These are phyloP conservation scores for Norana najaformis DNA, from an alignment of 2,888 invertebrate species.

Conservation along the genomic window DNA sequence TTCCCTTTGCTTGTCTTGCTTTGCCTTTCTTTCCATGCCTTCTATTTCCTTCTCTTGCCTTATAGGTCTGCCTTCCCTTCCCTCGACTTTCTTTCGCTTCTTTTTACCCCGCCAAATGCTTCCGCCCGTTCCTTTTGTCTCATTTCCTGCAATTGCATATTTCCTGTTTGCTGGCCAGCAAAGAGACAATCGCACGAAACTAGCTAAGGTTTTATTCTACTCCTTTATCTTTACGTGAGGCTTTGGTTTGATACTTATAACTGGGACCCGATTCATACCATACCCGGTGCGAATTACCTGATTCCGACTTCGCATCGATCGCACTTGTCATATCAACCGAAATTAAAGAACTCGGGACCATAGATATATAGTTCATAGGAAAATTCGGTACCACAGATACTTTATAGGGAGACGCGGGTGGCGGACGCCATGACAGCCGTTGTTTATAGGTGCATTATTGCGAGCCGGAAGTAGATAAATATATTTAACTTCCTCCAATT, in stretches of 20 bases:
- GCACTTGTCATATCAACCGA: not conserved
- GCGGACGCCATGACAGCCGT: not conserved
- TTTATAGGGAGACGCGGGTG: not conserved
- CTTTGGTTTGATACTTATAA: not conserved
- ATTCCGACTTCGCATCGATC: not conserved
- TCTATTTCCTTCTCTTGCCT: not conserved
- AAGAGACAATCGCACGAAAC: not conserved
- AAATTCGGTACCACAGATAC: not conserved
- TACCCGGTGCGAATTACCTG: not conserved
- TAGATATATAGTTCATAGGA: not conserved
- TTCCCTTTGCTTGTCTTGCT: too few relatives aligned
- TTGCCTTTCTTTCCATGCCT: not conserved
- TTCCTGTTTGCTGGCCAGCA: too few relatives aligned
- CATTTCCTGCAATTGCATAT: not conserved
- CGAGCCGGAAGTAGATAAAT: constrained; percentile 5
- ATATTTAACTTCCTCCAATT: not conserved
- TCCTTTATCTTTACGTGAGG: not conserved
- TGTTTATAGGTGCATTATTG: not conserved
- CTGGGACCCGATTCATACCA: not conserved
- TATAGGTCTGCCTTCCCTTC: too few relatives aligned
- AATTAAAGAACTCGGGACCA: constrained; percentile 13
- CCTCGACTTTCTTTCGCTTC: not conserved
- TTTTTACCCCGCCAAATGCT: not conserved
- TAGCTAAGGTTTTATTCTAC: not conserved
- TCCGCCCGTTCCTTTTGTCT: not conserved